Base-by-base conservation (phyloP, 2,797 vertebrate species). In the Anas acuta region DNA sequence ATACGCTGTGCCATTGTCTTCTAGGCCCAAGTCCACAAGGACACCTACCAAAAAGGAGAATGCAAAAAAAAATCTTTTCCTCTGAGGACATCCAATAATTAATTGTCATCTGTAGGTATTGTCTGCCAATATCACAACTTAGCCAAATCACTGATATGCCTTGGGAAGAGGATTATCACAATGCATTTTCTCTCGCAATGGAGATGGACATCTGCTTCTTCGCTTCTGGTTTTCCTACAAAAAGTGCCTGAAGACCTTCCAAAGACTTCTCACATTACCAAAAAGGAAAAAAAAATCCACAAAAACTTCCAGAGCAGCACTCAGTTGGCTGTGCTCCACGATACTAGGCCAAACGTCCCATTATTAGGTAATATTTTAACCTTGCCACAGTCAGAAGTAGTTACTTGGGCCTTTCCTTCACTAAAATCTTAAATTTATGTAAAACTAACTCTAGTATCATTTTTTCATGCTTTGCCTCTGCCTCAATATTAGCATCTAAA, bases 11-110 rank as follows among this genome's bases (percentile, higher is more conserved):
- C 97, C 97, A 47, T 94, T 95, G 53, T 99, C 99, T 97, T 99
- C 99, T 43, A 99, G 98, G 57, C 99, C 99, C 96, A 99, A 97
- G 96, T 99, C 99, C 88, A 99, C 98, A 72, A 99, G 98, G 81
- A 99, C 99, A 70, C 99, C 99, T 99, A 96, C 32, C 70, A 83
- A 77, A 94, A 96, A 96, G 62, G 92, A 90, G 43, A 56, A 83
- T 8, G 62, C n/a, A 93, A 87, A 80, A 43, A 39, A 51, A 84
- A 39, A 30, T 18, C 9, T 47, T 35, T 77, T 32, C 62, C 79
- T 96, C 13, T 20, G 26, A 82, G 30, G 3, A 7, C 33, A 71
- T 58, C 57, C 41, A 87, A 26, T 86, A 90, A 58, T 8, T 37
- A 87, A 62, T 17, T 4, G 22, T 60, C 70, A 56, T 3, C 1